Base-by-base conservation (phyloP, 2,888 invertebrate genomes). In the Griposia aprilina region DNA sequence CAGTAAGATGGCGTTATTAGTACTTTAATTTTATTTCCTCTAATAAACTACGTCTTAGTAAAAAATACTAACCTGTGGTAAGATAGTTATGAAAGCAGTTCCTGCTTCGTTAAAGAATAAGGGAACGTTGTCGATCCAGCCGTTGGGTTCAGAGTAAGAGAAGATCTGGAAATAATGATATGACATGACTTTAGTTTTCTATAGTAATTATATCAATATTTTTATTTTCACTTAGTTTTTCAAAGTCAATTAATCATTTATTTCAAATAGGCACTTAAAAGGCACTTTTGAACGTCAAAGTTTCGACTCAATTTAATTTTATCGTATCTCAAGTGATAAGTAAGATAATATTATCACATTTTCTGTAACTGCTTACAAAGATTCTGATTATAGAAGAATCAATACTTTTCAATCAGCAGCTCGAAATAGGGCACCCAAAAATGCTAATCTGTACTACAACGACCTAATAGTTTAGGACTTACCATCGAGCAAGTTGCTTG, bases 41-140 rank as follows among this genome's bases (percentile, higher is more conserved):
- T 0, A 17, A 15, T 66, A 55, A 41, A 45, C 15, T 67, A 17
- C 30, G 20, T n/a, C 15, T 57, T 15, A 30, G 20, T 26, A 2
- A 59, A 74, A 23, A 41, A 15, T 30, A 91, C 95, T 93, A 73
- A 97, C 97, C 89, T 98, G 97, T 15, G 98, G 98, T 82, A 98
- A 93, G 81, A 98, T 97, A 26, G 98, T 96, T 70, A 98, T 97
- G 90, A 98, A 97, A 66, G 98, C 95, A 17, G 97, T 97, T 57
- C 98, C 98, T 84, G 97, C 97, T 41, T 96, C 94, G 82, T 98
- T 98, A 91, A 98, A 98, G 59, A 97, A 93, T 0, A 98, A 97
- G 0, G 98, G 97, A 57, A 97, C 97, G 90, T 98, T 98, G 90
- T 98, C 98, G 20, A 98, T 97, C 98, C 98, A 98, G n/a, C 98